Base-by-base conservation (phyloP, 2,888 invertebrate genomes). In the Tenthredo distinguenda region DNA sequence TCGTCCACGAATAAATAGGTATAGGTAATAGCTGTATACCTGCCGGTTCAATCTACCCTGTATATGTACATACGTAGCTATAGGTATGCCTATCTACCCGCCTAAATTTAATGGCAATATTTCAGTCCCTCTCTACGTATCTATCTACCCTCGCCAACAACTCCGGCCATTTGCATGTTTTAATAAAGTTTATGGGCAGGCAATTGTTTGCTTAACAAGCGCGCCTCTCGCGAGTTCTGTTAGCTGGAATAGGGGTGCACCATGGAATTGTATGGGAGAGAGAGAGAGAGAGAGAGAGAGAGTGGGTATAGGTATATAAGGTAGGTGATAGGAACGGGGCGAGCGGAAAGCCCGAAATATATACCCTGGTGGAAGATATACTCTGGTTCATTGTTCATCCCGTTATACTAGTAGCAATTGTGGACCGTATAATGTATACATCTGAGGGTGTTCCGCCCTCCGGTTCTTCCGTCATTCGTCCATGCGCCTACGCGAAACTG, bases 141-240 rank as follows among this genome's bases (percentile, higher is more conserved):
- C 40, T 40, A 31, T 37, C 83, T 26, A 68, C 83, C 83, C 83
- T 68, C 47, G 31, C 37, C 37, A 40, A 83, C 47, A 83, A 83
- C 43, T 83, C 68, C 81, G 58, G 83, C 47, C 68, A 83, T 83
- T 83, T 83, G 83, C 83, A 83, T 83, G 83, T 83, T 83, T 83
- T 83, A 83, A 68, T 83, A 83, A 83, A 83, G 83, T 83, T 83
- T 83, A 83, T 83, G 62, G 83, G 83, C 68, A 83, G 83, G 68
- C 83, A 83, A 83, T 83, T 83, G 83, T 83, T 83, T 83, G 83
- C 83, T 83, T 83, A 68, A 83, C 83, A 83, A 83, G 83, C 83
- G 31, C 65, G 68, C 50, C 34, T 71, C 47, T 71, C 47, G 47
- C 83, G 15, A 65, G 26, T 47, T 47, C 31, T 26, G 47, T 83